Percentiles rank a stretch among this genome's conserved stretches.
phyloP scores from a whole-genome alignment of 35 echinoderm and acorn worm species.

The Patiria miniata region DNA sequence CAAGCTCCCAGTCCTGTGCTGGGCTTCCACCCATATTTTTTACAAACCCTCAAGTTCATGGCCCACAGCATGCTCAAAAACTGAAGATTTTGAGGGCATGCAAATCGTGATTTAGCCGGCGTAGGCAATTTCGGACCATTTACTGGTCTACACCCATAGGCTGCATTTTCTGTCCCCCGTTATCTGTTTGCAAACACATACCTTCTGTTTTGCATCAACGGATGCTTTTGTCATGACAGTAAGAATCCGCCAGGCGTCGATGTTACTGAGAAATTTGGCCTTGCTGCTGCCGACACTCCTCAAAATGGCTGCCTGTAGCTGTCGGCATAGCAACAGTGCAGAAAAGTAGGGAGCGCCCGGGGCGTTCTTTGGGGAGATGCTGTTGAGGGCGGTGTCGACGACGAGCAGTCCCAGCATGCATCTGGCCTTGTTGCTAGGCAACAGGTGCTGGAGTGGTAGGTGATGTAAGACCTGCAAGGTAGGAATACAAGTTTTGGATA shows the following conservation, averaged over 20 bases:
- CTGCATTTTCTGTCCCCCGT: no score
- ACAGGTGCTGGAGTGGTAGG: slow-evolving; percentile 38
- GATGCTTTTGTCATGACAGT: not conserved
- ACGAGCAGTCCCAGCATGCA: slow-evolving; percentile 38
- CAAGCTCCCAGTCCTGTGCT: no score
- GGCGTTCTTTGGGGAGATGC: not conserved
- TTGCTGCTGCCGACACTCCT: slow-evolving; percentile 4
- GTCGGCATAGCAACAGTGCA: not conserved
- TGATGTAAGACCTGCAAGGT: slow-evolving; percentile 10
- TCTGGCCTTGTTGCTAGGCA: slow-evolving; percentile 17
- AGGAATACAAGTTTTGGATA: not conserved
- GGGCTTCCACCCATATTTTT: no score
- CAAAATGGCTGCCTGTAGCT: slow-evolving; percentile 32
- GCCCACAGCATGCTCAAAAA: no score
- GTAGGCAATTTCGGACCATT: no score
- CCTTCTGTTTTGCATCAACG: not conserved
- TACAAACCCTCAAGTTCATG: no score
- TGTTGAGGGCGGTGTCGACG: not conserved
- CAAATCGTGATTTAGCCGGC: no score
- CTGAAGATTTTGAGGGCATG: no score
- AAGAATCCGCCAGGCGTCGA: not conserved
- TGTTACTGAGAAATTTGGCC: not conserved
- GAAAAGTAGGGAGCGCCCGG: not conserved
- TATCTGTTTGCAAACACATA: not conserved
- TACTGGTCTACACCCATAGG: no score